Conservation (phyloP, 1,140 invertebrate species). For the Conopomorpha cramerella region DNA sequence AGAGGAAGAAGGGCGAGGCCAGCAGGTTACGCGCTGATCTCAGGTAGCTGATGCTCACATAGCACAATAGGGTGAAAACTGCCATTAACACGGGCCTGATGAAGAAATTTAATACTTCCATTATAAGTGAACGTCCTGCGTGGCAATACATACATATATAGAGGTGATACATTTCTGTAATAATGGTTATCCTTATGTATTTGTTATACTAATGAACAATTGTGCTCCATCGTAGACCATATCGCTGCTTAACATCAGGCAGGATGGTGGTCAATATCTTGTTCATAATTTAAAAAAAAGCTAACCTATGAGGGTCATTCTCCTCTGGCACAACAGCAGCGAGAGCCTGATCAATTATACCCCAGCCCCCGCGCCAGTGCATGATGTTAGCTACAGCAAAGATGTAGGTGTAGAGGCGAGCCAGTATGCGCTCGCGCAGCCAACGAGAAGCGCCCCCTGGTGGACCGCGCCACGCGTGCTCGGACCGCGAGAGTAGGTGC, state of each 20-base stretch:
- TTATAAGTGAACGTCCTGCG: too few species aligned
- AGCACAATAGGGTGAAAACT: conserved; percentile 20
- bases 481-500: conserved; percentile 23
- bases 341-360: conserved; percentile 49
- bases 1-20: conserved; percentile 63
- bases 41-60: conserved; percentile 25
- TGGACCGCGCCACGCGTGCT: conserved; percentile 18
- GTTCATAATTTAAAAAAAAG: too few species aligned
- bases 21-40: conserved; percentile 63
- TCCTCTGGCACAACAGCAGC: conserved; percentile 20
- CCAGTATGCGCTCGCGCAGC: conserved; percentile 27
- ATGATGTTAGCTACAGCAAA: conserved; percentile 63
- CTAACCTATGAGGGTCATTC: conserved; percentile 24
- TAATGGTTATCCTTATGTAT: conserved; percentile 1
- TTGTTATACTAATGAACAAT: too few species aligned
- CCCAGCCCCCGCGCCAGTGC: conserved; percentile 69
- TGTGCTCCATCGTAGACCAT: too few species aligned
- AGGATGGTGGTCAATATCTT: too few species aligned
- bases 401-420: conserved; percentile 63
- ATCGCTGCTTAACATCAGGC: too few species aligned
- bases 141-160: too few species aligned
- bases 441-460: conserved; percentile 17
- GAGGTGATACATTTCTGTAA: conserved; percentile 3
- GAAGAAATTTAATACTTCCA: too few species aligned
- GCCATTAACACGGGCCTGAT: conserved; percentile 25